Conservation (phyloP, 2,113 vertebrate species). For the Alces alces region DNA sequence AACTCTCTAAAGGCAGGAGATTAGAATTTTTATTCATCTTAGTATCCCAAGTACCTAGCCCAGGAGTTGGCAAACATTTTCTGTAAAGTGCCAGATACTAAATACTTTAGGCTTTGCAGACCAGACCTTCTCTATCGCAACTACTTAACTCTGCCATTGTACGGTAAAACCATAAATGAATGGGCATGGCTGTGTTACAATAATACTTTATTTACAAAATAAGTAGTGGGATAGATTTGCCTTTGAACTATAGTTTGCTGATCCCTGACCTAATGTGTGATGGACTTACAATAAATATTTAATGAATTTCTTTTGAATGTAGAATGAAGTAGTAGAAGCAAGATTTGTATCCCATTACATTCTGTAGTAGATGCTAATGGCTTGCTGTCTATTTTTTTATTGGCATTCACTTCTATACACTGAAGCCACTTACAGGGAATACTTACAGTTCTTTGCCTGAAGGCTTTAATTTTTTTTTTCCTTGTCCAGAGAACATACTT, state of each 20-base stretch:
- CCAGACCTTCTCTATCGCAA: background rate
- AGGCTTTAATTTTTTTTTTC: background rate
- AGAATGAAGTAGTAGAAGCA: background rate
- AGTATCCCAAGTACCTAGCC: background rate
- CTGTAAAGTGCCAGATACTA: background rate
- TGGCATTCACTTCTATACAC: background rate
- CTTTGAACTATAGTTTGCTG: background rate
- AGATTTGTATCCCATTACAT: background rate
- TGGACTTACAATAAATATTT: background rate
- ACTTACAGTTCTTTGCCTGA: background rate
- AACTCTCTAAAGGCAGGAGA: background rate
- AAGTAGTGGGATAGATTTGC: background rate
- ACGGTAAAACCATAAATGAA: background rate
- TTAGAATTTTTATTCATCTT: background rate
- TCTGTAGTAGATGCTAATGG: background rate
- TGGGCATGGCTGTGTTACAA: background rate
- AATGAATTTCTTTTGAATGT: background rate
- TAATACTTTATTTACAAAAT: background rate
- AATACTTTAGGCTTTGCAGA: background rate
- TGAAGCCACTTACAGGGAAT: background rate
- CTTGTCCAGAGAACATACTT: background rate
- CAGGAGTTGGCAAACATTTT: background rate
- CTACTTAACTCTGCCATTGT: background rate
- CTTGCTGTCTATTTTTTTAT: background rate
- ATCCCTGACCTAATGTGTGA: background rate